Conservation (phyloP, 2,797 vertebrate genomes). For the Acanthurus lineatus region DNA sequence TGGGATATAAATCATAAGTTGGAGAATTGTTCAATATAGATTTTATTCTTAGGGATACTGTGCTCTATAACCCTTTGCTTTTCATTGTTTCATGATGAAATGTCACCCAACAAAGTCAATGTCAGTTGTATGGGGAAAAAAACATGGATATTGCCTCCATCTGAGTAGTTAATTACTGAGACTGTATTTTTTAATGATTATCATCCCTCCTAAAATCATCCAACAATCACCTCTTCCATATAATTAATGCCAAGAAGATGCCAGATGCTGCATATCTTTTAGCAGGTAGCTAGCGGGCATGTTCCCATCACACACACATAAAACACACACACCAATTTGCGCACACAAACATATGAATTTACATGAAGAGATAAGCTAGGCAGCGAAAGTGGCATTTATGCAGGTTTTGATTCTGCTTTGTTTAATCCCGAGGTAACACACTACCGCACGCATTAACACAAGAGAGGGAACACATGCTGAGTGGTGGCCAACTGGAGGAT, state of each 20-base stretch:
- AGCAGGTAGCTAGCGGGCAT: constrained; percentile 13
- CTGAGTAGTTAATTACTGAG: not conserved
- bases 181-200: constrained; percentile 26
- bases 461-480: constrained; percentile 2
- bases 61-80: not conserved
- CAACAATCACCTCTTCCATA: not conserved
- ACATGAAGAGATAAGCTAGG: not conserved
- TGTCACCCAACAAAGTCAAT: not conserved
- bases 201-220: not conserved
- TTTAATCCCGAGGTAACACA: constrained; percentile 13
- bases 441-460: constrained; percentile 14
- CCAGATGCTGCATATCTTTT: constrained; percentile 34
- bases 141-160: not conserved
- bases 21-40: not conserved
- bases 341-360: not conserved
- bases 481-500: constrained; percentile 59
- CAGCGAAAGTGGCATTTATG: constrained; percentile 20
- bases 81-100: not conserved
- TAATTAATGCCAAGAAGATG: constrained; percentile 14
- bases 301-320: not conserved
- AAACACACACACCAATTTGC: not conserved
- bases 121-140: not conserved
- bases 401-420: not conserved
- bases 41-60: not conserved
- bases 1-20: not conserved